These are phyloP conservation scores for Indri indri DNA, from an alignment of 2,113 vertebrate genomes.

Conservation along the genomic window DNA sequence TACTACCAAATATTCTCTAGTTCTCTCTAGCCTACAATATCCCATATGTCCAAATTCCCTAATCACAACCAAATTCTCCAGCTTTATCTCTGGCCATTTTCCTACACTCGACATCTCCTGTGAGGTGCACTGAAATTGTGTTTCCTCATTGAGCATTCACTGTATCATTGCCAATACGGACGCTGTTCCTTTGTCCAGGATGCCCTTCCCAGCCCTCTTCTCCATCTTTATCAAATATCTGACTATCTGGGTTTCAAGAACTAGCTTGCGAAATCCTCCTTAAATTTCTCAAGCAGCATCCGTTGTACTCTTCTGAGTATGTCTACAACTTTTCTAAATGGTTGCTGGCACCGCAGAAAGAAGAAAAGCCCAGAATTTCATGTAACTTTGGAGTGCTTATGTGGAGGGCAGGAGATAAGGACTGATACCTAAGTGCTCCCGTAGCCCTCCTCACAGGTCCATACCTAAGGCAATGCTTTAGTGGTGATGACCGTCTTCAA, in stretches of 20 bases:
- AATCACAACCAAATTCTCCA: not conserved
- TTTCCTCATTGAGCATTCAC: accelerated
- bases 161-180: not conserved
- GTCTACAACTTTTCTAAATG: not conserved
- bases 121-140: not conserved
- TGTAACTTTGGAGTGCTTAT: not conserved
- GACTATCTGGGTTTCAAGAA: not conserved
- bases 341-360: not conserved
- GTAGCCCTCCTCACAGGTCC: not conserved
- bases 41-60: not conserved
- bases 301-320: not conserved
- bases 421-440: not conserved
- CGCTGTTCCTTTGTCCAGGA: not conserved
- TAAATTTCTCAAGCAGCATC: not conserved
- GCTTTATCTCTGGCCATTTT: not conserved
- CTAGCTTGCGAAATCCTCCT: not conserved
- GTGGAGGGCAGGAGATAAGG: not conserved
- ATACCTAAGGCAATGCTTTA: not conserved
- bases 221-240: not conserved
- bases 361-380: not conserved
- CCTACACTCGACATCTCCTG: not conserved
- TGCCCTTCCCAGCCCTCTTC: not conserved
- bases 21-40: not conserved
- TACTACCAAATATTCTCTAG: not conserved
- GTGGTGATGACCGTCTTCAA: not conserved